phyloP scores from a whole-genome alignment of 2,888 invertebrate species.

The Brenthis daphne region DNA sequence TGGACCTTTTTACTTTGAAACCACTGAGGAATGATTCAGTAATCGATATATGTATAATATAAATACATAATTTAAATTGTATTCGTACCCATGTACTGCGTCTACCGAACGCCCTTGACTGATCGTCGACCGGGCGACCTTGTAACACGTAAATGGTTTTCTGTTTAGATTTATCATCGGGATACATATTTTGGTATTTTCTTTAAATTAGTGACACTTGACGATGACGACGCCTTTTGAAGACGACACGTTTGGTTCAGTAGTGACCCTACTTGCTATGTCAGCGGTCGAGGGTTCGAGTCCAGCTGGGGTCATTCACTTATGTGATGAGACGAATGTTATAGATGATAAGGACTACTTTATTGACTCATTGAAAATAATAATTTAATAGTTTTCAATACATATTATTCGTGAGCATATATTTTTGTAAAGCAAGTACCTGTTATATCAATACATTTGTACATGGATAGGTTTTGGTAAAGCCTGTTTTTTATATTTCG shows the following conservation, averaged over 20 bases:
- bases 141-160: slow-evolving; percentile 70
- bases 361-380: not conserved
- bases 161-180: slow-evolving; percentile 68
- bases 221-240: too few species aligned
- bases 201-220: not conserved
- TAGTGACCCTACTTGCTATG: too few species aligned
- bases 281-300: too few species aligned
- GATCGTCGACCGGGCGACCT: slow-evolving; percentile 76
- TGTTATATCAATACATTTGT: not conserved
- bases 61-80: slow-evolving; percentile 53
- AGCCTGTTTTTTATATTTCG: not conserved
- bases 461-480: not conserved
- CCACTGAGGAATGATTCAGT: slow-evolving; percentile 33
- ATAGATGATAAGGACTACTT: too few species aligned
- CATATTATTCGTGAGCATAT: not conserved
- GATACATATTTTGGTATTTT: slow-evolving; percentile 55
- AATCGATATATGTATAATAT: slow-evolving; percentile 44
- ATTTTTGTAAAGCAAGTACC: not conserved
- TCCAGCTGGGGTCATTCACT: too few species aligned
- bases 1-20: not conserved
- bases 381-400: not conserved
- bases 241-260: too few species aligned
- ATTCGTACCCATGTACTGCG: slow-evolving; percentile 56
- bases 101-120: slow-evolving; percentile 80
- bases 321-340: too few species aligned